phyloP scores from a whole-genome alignment of 2,888 invertebrate genomes.

The Serrognathus titanus region DNA sequence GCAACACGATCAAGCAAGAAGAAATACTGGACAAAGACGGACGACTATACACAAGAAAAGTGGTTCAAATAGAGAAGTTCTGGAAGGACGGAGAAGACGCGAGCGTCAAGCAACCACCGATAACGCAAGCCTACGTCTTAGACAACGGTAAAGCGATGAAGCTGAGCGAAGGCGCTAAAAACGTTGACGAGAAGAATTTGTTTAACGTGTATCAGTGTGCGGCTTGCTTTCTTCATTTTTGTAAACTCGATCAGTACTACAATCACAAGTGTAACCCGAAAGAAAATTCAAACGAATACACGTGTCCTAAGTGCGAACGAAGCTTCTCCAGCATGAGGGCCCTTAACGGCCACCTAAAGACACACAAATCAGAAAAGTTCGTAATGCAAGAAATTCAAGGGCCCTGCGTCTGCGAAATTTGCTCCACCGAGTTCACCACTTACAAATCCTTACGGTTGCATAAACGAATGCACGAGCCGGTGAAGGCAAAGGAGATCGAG shows the following conservation, averaged over 20 bases:
- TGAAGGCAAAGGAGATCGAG: slow-evolving; percentile 54
- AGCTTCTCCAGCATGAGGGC: slow-evolving; percentile 55
- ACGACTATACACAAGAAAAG: slow-evolving; percentile 52
- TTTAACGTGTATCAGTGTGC: slow-evolving; percentile 49
- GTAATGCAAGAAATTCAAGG: slow-evolving; percentile 23
- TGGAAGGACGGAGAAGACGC: slow-evolving; percentile 47
- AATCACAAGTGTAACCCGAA: slow-evolving; percentile 46
- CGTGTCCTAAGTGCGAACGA: slow-evolving; percentile 52
- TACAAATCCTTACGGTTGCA: slow-evolving; percentile 68
- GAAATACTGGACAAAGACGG: slow-evolving; percentile 53
- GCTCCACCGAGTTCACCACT: slow-evolving; percentile 64
- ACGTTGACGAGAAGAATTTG: slow-evolving; percentile 22
- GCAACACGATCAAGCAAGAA: slow-evolving; percentile 50
- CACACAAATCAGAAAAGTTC: slow-evolving; percentile 48
- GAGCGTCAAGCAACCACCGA: slow-evolving; percentile 32
- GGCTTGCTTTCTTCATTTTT: slow-evolving; percentile 50
- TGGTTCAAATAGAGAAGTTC: slow-evolving; percentile 59
- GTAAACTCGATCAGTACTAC: slow-evolving; percentile 47
- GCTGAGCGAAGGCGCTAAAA: slow-evolving; percentile 28
- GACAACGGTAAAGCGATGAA: slow-evolving; percentile 32
- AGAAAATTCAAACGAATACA: slow-evolving; percentile 35
- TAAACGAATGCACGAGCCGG: slow-evolving; percentile 70
- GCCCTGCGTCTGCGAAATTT: slow-evolving; percentile 59
- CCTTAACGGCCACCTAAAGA: slow-evolving; percentile 59
- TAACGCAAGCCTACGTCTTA: slow-evolving; percentile 32